Conservation (phyloP, 2,797 vertebrate genomes). For the Myotis pilosus region DNA sequence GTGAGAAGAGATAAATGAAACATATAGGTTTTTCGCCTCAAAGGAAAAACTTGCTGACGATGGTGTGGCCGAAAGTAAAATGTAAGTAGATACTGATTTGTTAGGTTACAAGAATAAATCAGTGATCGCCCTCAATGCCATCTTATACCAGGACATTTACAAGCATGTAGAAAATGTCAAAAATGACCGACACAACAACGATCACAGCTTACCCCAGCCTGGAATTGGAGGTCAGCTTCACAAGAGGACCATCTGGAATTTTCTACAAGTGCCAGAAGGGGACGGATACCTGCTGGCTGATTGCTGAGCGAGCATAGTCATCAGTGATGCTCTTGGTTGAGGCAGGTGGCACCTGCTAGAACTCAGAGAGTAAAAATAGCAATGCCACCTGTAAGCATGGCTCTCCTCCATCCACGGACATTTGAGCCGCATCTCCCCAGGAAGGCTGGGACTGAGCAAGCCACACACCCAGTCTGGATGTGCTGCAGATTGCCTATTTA, state of each 20-base stretch:
- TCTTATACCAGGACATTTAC: neutral
- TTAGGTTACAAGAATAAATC: neutral
- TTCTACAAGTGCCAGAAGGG: neutral
- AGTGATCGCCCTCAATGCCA: neutral
- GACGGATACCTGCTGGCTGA: neutral
- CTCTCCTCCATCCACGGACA: neutral
- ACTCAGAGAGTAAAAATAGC: slow-evolving; percentile 41
- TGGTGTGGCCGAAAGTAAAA: neutral
- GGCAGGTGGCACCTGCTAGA: slow-evolving; percentile 41
- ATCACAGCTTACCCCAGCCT: neutral
- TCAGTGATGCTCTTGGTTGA: neutral
- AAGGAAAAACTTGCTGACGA: neutral
- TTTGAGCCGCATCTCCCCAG: neutral
- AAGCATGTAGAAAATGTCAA: neutral
- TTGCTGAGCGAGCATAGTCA: neutral
- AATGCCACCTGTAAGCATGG: neutral
- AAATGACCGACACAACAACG: neutral
- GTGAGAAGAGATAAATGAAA: neutral
- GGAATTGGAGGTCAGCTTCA: neutral
- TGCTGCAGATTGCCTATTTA: slow-evolving; percentile 25
- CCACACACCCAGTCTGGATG: neutral
- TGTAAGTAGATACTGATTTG: neutral
- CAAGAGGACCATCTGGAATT: slow-evolving; percentile 31
- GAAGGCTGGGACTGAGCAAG: neutral
- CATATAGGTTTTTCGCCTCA: neutral